Evolutionary conservation across 2,797 vertebrate genomes (phyloP), one percentile per base, ranked within the genome.

Genomic region (Clarias pachynema): DNA sequence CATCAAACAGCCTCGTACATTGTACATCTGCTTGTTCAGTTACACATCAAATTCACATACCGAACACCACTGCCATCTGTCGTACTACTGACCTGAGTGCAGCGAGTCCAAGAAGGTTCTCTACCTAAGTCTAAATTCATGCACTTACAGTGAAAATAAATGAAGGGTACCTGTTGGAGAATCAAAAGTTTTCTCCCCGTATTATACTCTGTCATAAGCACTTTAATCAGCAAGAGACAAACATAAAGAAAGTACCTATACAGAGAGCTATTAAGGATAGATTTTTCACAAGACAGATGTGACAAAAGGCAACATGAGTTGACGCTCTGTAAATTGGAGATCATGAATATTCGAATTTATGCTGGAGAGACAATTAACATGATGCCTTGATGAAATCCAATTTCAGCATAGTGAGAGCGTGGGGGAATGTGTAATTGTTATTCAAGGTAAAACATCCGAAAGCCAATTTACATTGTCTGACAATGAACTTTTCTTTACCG

Each of bases 361-460:
- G 69, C 86, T 66, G 60, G 77, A 74, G 60, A 84, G 57, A 84
- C 84, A 68, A 73, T 78, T 89, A 86, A 84, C 70, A 72, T 70
- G 66, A 73, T 40, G 79, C 69, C n/a, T 78, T 84, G 87, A 87
- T 88, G 84, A 80, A 84, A 86, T 88, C 75, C 75, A 72, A 59
- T n/a, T 87, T 89, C 84, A 85, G 66, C 68, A 29, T 82, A 63
- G 73, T 56, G 84, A 87, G 85, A 86, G 83, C 80, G 83, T 81
- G 56, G 81, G 84, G 84, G 84, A 80, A 85, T 69, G 82, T 84
- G 81, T 86, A 89, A 86, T 89, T 88, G 86, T 85, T 87, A 83
- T 89, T 88, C 74, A 86, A 81, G 75, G 73, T 88, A 88, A 89
- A 88, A 85, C 83, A 88, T 84, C 84, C 68, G 79, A 86, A 53